Percentiles rank a stretch among this genome's conserved stretches.
These are phyloP conservation scores for Epizoanthus stellaris DNA, from an alignment of 92 coral and sea anemone species.

Conservation along the genomic window DNA sequence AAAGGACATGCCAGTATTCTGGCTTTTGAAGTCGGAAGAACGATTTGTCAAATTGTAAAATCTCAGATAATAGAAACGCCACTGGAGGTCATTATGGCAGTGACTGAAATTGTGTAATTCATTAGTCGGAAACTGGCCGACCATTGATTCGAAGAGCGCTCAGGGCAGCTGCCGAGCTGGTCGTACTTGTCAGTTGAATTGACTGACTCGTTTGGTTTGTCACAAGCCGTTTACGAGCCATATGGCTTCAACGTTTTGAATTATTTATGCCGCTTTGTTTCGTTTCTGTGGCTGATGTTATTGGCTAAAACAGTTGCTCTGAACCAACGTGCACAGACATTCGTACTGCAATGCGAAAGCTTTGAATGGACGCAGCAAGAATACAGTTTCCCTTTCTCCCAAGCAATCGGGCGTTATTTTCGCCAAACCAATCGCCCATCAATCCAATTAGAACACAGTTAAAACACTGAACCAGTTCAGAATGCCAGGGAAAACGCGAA, in stretches of 20 bases:
- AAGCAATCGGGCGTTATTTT: constrained; percentile 11
- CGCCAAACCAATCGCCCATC: constrained; percentile 33
- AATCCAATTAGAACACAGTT: not conserved
- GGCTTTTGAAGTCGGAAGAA: not conserved
- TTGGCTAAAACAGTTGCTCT: constrained; percentile 19
- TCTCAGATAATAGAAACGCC: constrained; percentile 18
- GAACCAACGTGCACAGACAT: not conserved
- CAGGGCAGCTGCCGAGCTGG: not conserved
- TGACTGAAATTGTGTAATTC: constrained; percentile 16
- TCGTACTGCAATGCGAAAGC: constrained; percentile 17
- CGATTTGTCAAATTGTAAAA: constrained; percentile 42
- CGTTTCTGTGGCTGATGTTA: constrained; percentile 38
- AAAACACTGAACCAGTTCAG: not conserved
- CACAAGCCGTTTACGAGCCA: constrained; percentile 66
- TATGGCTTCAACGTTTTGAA: constrained; percentile 71
- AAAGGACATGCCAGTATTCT: constrained; percentile 11
- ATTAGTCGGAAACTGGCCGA: constrained; percentile 2
- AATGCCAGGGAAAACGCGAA: constrained; percentile 86
- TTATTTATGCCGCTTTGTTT: constrained; percentile 86
- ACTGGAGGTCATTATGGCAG: constrained; percentile 33
- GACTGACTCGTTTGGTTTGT: constrained; percentile 41
- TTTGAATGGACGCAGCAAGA: constrained; percentile 11
- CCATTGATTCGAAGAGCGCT: not conserved
- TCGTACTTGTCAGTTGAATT: constrained; percentile 23
- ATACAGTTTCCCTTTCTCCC: not conserved